phyloP scores from a whole-genome alignment of 1,140 invertebrate genomes.

The Gryllus bimaculatus region DNA sequence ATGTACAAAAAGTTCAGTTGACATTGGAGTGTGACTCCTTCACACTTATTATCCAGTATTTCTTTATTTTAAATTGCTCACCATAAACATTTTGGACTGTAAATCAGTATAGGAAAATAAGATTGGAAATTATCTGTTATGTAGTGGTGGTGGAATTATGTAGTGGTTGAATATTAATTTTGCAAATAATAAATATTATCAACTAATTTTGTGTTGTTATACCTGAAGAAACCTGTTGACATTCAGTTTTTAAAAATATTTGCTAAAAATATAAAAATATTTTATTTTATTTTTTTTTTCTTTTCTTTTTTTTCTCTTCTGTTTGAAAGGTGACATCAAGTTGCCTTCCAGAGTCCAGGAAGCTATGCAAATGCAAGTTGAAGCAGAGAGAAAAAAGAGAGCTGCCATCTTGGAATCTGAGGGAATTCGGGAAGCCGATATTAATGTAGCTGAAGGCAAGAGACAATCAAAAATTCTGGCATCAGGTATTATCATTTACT shows the following conservation, averaged over 20 bases:
- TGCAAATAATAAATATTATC: no score
- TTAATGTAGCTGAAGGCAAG: constrained; percentile 96
- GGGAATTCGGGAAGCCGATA: constrained; percentile 85
- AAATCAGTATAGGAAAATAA: no score
- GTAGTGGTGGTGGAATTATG: no score
- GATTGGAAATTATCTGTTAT: no score
- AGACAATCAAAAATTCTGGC: constrained; percentile 81
- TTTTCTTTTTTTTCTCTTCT: neutral
- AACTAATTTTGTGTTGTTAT: neutral
- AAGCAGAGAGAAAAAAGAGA: constrained; percentile 93
- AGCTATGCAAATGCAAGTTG: constrained; percentile 99
- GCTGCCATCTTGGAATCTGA: constrained; percentile 96
- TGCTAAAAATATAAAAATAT: neutral
- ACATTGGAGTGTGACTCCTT: no score
- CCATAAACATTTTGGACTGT: no score
- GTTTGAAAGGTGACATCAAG: constrained; percentile 72
- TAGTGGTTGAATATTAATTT: no score
- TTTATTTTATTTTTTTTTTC: neutral
- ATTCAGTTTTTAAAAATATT: neutral
- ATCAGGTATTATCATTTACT: constrained; percentile 53
- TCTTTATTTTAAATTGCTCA: no score
- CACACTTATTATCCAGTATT: no score
- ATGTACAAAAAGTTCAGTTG: no score
- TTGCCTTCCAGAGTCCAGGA: constrained; percentile 88
- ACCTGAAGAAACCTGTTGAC: neutral